A percentile compares a stretch with the other conserved stretches of the same genome.
These are phyloP conservation scores for Mantis religiosa DNA, from an alignment of 2,888 invertebrate genomes.

Conservation along the genomic window DNA sequence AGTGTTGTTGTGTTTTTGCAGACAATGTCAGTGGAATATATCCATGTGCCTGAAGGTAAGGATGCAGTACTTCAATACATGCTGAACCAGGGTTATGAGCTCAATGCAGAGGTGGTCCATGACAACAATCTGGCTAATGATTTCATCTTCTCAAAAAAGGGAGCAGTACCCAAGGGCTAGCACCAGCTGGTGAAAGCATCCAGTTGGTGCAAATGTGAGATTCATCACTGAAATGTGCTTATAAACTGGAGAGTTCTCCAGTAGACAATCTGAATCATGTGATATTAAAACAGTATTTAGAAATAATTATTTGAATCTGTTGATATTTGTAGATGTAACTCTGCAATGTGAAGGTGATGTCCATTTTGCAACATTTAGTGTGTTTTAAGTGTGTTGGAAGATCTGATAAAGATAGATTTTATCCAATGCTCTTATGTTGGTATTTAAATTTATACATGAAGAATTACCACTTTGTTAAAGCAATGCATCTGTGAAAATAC, in stretches of 20 bases:
- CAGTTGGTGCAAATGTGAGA: too few relatives aligned
- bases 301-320: background rate
- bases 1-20: slow-evolving; percentile 26
- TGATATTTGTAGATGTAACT: background rate
- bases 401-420: too few relatives aligned
- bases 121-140: slow-evolving; percentile 48
- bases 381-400: too few relatives aligned
- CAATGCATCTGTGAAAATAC: too few relatives aligned
- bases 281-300: background rate
- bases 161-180: background rate
- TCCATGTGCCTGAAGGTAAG: slow-evolving; percentile 44
- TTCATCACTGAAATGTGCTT: too few relatives aligned
- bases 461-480: background rate
- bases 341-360: too few relatives aligned
- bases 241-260: too few relatives aligned
- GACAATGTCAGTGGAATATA: slow-evolving; percentile 47
- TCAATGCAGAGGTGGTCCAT: slow-evolving; percentile 43
- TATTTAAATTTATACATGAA: background rate
- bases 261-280: background rate
- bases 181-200: background rate
- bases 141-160: slow-evolving; percentile 42
- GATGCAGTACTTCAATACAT: slow-evolving; percentile 43
- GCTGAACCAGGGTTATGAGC: slow-evolving; percentile 44
- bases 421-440: background rate
- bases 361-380: too few relatives aligned